Percentiles rank a stretch among this genome's conserved stretches.
Evolutionary conservation across 2,888 invertebrate species (phyloP).

Genomic region (Tetragonisca angustula): DNA sequence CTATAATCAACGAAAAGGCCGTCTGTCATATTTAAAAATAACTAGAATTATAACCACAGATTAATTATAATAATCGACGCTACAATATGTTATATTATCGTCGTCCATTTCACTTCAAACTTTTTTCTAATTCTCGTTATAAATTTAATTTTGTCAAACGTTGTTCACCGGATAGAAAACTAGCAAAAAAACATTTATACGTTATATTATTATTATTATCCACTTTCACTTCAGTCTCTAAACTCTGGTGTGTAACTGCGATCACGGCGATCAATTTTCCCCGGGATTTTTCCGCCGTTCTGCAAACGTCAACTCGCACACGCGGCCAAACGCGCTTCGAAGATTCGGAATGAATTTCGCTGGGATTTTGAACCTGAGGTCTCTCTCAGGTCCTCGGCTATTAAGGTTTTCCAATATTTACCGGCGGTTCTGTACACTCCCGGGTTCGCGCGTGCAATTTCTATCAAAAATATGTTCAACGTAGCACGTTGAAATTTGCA

Average conservation of each 20-base stretch:
- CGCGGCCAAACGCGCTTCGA: background rate
- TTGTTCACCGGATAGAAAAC: too few relatives aligned
- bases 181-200: too few relatives aligned
- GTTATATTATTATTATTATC: too few relatives aligned
- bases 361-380: background rate
- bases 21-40: too few relatives aligned
- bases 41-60: too few relatives aligned
- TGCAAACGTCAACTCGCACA: background rate
- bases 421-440: background rate
- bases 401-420: conserved; percentile 25
- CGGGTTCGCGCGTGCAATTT: background rate
- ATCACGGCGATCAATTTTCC: background rate
- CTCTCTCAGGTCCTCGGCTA: conserved; percentile 4
- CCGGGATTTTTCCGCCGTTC: background rate
- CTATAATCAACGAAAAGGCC: too few relatives aligned
- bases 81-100: too few relatives aligned
- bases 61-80: too few relatives aligned
- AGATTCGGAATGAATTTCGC: background rate
- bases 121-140: too few relatives aligned
- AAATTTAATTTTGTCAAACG: too few relatives aligned
- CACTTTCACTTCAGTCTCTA: background rate
- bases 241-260: background rate
- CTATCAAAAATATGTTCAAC: background rate
- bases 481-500: background rate
- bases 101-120: too few relatives aligned